Evolutionary conservation across 2,888 invertebrate genomes (phyloP).

Genomic region (Diplolepis rosae): DNA sequence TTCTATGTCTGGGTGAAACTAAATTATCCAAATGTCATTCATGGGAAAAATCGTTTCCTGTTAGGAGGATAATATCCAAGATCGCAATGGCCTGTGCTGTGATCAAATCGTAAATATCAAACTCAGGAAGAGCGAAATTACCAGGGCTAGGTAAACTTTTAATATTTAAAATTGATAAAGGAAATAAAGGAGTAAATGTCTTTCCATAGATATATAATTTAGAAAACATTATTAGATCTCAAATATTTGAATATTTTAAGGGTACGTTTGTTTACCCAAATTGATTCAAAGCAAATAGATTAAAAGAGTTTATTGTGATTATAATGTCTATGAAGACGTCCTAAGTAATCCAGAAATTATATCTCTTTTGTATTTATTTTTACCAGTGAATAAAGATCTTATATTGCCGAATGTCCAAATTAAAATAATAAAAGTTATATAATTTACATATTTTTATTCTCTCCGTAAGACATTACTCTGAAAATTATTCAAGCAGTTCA

Average conservation of each 20-base stretch:
- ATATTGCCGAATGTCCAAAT: no score
- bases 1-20: not conserved
- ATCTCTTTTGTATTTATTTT: no score
- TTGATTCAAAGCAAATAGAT: no score
- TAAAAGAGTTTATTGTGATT: no score
- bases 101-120: not conserved
- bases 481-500: not conserved
- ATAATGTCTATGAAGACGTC: no score
- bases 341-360: no score
- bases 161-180: not conserved
- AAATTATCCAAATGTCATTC: not conserved
- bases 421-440: not conserved
- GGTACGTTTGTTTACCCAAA: no score
- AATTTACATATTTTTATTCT: not conserved
- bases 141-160: not conserved
- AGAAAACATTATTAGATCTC: not conserved
- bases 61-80: not conserved
- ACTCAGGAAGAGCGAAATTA: no score
- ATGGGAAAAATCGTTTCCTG: not conserved
- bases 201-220: no score
- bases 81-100: not conserved
- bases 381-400: no score
- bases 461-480: not conserved
- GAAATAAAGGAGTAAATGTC: no score
- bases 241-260: not conserved